Evolutionary conservation across 2,797 vertebrate genomes (phyloP).

Genomic region (Darevskia mixta): DNA sequence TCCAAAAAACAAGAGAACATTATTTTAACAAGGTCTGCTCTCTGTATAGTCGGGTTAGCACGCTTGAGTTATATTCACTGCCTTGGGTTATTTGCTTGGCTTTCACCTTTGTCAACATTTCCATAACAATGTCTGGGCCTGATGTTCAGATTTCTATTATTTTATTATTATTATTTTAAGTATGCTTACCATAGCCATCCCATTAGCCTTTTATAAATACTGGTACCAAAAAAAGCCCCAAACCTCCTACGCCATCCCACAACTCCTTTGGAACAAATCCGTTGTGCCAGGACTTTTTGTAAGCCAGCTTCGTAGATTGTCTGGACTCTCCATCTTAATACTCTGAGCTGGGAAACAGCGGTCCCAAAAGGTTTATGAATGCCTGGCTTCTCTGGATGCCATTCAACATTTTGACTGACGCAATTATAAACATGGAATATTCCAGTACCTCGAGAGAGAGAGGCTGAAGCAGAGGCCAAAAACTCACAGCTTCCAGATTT

Average conservation of each 20-base stretch:
- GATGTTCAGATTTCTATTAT: background rate
- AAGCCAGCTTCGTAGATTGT: background rate
- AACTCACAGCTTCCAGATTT: background rate
- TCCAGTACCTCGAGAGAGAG: background rate
- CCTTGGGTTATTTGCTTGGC: background rate
- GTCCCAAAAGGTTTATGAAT: background rate
- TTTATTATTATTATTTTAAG: no score
- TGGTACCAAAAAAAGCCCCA: background rate
- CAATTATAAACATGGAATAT: conserved; percentile 12
- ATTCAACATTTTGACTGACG: background rate
- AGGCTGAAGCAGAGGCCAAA: background rate
- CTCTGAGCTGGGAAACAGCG: background rate
- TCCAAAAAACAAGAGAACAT: background rate
- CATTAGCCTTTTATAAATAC: background rate
- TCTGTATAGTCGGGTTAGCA: background rate
- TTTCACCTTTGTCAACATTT: conserved; percentile 1
- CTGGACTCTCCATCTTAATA: background rate
- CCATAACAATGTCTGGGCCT: background rate
- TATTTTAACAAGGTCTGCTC: background rate
- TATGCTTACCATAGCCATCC: background rate
- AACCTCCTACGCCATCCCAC: background rate
- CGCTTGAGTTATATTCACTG: background rate
- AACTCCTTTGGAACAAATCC: background rate
- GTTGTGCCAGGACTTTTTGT: background rate
- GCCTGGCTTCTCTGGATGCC: background rate